A percentile compares a stretch with the other conserved stretches of the same genome.
Evolutionary conservation across 2,797 vertebrate species (phyloP).

Genomic region (Arnoldichthys spilopterus): DNA sequence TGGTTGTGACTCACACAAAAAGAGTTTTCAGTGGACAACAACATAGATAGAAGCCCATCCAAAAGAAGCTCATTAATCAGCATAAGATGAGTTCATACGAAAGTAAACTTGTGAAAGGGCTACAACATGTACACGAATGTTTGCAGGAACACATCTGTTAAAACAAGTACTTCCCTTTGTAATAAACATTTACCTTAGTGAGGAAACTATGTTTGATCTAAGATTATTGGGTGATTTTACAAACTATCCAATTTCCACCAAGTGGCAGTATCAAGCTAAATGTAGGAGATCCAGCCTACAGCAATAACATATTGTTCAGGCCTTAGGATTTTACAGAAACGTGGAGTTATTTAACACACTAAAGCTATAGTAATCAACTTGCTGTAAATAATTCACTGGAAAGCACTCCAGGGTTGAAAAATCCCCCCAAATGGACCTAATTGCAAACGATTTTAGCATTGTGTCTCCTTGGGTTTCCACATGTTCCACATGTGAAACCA

Average conservation of each 20-base stretch:
- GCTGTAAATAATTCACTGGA: conserved; percentile 29
- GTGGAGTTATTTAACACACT: conserved; percentile 21
- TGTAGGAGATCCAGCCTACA: neutral
- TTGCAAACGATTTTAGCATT: neutral
- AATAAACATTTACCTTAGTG: conserved; percentile 51
- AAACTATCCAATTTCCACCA: conserved; percentile 16
- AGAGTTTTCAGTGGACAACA: neutral
- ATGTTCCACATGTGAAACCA: conserved; percentile 39
- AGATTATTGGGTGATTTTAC: conserved; percentile 3
- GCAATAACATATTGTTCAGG: neutral
- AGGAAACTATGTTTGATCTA: conserved; percentile 27
- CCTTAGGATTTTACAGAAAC: conserved; percentile 13
- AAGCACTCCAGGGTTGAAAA: conserved; percentile 3
- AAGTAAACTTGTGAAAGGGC: conserved; percentile 2
- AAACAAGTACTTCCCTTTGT: conserved; percentile 30
- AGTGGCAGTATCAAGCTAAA: neutral
- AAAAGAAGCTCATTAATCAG: conserved; percentile 40
- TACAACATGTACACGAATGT: conserved; percentile 13
- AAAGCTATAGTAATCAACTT: conserved; percentile 34
- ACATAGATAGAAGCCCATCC: neutral
- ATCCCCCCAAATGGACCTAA: conserved; percentile 5
- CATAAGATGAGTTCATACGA: conserved; percentile 24
- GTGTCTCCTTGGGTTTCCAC: conserved; percentile 7
- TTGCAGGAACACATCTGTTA: conserved; percentile 33
- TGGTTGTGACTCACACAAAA: neutral